Conservation (phyloP, 2,113 vertebrate species). For the Tupaia chinensis region DNA sequence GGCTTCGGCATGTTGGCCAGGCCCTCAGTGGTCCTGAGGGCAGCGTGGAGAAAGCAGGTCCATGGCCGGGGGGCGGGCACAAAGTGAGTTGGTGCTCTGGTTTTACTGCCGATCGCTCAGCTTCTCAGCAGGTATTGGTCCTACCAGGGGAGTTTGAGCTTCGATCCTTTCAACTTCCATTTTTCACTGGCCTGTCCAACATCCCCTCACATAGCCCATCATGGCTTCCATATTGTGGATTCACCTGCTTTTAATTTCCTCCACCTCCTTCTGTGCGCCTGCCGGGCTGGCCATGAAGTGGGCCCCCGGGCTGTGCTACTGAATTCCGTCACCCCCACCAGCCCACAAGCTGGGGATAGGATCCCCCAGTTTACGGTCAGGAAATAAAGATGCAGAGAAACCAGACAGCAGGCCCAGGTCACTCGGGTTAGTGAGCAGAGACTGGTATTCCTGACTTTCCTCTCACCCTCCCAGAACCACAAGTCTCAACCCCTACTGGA, state of each 20-base stretch:
- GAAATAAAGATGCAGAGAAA: not conserved
- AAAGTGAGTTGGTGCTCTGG: not conserved
- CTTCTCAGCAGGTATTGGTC: not conserved
- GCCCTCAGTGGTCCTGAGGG: not conserved
- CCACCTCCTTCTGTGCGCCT: rapidly evolving
- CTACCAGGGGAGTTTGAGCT: not conserved
- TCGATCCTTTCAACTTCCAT: not conserved
- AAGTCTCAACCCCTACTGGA: rapidly evolving
- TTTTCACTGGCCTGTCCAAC: too few relatives aligned
- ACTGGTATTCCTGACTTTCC: not conserved
- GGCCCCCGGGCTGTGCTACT: rapidly evolving
- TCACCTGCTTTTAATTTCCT: not conserved
- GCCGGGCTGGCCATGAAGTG: rapidly evolving
- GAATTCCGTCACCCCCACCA: not conserved
- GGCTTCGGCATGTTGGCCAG: not conserved
- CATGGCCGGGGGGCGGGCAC: rapidly evolving
- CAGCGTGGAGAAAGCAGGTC: not conserved
- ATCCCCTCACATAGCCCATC: not conserved
- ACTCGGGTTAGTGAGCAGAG: not conserved
- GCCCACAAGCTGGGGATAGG: not conserved
- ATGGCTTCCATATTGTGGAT: not conserved
- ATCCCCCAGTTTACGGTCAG: not conserved
- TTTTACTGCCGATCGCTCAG: not conserved
- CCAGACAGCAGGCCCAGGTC: not conserved
- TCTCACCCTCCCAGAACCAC: rapidly evolving